Percentiles rank a stretch among this genome's conserved stretches.
Evolutionary conservation across 37 sponge, comb jelly and placozoan genomes (phyloP).

Genomic region (Halichondria panicea): DNA sequence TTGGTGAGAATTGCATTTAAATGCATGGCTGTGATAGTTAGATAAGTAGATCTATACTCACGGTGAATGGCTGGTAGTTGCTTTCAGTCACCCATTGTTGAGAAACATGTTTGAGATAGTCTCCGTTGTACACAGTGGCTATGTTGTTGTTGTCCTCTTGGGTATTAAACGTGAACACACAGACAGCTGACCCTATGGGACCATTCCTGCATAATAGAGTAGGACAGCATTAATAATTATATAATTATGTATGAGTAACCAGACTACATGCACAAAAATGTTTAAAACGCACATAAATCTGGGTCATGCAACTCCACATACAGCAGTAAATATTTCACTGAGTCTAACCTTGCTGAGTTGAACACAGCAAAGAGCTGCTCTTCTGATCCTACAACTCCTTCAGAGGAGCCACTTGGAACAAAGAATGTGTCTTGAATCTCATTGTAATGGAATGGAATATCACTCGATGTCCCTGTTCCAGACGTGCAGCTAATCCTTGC

Average conservation of each 20-base stretch:
- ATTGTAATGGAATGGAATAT: slow-evolving; percentile 53
- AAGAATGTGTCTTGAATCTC: slow-evolving; percentile 48
- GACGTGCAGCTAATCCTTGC: slow-evolving; percentile 45
- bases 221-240: neutral
- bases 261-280: neutral
- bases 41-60: no score
- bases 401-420: slow-evolving; percentile 5
- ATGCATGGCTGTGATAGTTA: no score
- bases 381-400: neutral
- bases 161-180: slow-evolving; percentile 65
- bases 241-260: neutral
- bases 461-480: neutral
- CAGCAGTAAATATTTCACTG: neutral
- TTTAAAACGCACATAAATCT: no score
- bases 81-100: neutral
- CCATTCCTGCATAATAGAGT: slow-evolving; percentile 58
- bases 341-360: slow-evolving; percentile 40
- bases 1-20: no score
- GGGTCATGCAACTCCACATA: neutral
- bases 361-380: slow-evolving; percentile 63
- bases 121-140: slow-evolving; percentile 31
- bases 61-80: slow-evolving; percentile 14
- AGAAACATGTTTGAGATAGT: slow-evolving; percentile 17
- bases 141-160: slow-evolving; percentile 24
- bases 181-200: slow-evolving; percentile 81